phyloP scores from a whole-genome alignment of 2,888 invertebrate species.

The Glaucopsyche alexis region DNA sequence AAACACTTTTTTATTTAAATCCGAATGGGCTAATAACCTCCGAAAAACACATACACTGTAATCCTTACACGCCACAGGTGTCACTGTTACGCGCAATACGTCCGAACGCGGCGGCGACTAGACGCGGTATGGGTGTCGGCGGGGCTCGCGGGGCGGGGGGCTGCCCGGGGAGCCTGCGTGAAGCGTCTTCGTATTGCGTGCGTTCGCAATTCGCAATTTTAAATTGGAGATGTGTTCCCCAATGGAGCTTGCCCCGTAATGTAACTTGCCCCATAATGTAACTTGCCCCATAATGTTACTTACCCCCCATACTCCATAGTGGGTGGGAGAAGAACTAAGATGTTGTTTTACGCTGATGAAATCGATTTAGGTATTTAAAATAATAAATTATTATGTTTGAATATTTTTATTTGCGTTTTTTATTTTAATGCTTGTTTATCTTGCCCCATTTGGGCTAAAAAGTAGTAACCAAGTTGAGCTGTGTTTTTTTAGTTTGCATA shows the following conservation, averaged over 20 bases:
- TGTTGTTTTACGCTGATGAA: too few species aligned
- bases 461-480: too few species aligned
- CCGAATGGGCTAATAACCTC: too few species aligned
- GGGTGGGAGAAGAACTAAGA: too few species aligned
- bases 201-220: slow-evolving; percentile 17
- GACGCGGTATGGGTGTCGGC: slow-evolving; percentile 51
- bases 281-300: too few species aligned
- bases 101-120: slow-evolving; percentile 49
- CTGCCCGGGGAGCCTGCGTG: slow-evolving; percentile 67
- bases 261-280: background rate
- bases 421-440: too few species aligned
- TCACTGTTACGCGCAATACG: slow-evolving; percentile 38
- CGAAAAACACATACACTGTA: slow-evolving; percentile 18
- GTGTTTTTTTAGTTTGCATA: too few species aligned
- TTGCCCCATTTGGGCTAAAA: too few species aligned
- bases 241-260: background rate
- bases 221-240: background rate
- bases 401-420: too few species aligned
- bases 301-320: too few species aligned
- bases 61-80: slow-evolving; percentile 59
- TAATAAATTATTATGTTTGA: too few species aligned
- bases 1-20: background rate
- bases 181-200: slow-evolving; percentile 45
- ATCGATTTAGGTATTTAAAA: too few species aligned
- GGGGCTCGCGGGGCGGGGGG: slow-evolving; percentile 47